phyloP scores from a whole-genome alignment of 2,888 invertebrate genomes.

The Lasioglossum oenotherae region DNA sequence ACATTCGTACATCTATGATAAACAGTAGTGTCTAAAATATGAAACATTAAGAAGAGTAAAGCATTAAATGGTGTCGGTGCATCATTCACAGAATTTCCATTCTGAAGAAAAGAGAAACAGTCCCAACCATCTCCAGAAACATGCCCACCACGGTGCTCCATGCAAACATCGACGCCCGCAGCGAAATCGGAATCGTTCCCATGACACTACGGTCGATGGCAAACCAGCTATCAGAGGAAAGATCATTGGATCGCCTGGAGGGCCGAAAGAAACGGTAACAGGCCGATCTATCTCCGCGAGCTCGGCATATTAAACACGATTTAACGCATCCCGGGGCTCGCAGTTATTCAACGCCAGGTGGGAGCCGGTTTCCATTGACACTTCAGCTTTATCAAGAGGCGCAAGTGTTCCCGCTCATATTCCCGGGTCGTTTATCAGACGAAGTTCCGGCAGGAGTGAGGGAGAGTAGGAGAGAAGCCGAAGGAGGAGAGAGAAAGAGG shows the following conservation, averaged over 20 bases:
- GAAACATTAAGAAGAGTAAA: background rate
- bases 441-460: background rate
- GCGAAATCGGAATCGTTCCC: background rate
- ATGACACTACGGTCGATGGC: background rate
- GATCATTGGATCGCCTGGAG: background rate
- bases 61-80: background rate
- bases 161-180: background rate
- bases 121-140: no score
- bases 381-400: conserved; percentile 39
- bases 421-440: conserved; percentile 46
- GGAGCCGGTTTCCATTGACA: conserved; percentile 31
- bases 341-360: conserved; percentile 18
- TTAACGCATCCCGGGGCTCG: conserved; percentile 20
- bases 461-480: background rate
- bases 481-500: background rate
- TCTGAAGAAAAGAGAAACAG: background rate
- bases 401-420: conserved; percentile 47
- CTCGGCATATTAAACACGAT: conserved; percentile 31
- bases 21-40: no score
- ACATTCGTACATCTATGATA: no score
- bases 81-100: background rate
- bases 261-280: background rate
- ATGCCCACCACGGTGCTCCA: background rate
- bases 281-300: conserved; percentile 19
- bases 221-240: background rate